These are phyloP conservation scores for Bubalus kerabau DNA, from an alignment of 2,113 vertebrate genomes.

Conservation along the genomic window DNA sequence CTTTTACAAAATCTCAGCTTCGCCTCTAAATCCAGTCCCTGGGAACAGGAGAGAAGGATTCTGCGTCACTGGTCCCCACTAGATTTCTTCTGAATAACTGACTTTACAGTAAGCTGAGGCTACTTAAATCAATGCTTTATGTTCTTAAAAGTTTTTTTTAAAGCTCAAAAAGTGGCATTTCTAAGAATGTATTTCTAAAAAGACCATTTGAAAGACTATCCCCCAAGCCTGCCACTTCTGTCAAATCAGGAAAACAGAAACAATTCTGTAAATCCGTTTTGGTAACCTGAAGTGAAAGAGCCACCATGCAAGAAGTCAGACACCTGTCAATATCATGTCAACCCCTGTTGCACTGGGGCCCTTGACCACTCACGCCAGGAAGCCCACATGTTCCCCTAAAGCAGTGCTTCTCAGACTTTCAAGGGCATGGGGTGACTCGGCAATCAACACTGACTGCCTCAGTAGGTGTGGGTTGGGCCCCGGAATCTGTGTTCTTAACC, in stretches of 20 bases:
- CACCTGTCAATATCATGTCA: not conserved
- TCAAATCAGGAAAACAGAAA: conserved; percentile 7
- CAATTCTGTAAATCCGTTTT: not conserved
- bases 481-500: not conserved
- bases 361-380: not conserved
- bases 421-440: accelerated
- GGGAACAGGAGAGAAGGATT: not conserved
- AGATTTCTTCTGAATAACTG: not conserved
- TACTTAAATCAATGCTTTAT: not conserved
- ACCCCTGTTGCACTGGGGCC: not conserved
- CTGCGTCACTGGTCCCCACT: not conserved
- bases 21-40: not conserved
- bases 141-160: not conserved
- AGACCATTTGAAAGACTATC: not conserved
- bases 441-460: not conserved
- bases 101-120: not conserved
- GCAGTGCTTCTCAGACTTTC: not conserved
- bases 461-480: not conserved
- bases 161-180: not conserved
- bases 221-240: not conserved
- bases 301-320: not conserved
- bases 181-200: not conserved
- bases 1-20: not conserved
- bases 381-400: not conserved
- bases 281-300: not conserved